These are phyloP conservation scores for Napeogenes inachia DNA, from an alignment of 2,888 invertebrate genomes.

Conservation along the genomic window DNA sequence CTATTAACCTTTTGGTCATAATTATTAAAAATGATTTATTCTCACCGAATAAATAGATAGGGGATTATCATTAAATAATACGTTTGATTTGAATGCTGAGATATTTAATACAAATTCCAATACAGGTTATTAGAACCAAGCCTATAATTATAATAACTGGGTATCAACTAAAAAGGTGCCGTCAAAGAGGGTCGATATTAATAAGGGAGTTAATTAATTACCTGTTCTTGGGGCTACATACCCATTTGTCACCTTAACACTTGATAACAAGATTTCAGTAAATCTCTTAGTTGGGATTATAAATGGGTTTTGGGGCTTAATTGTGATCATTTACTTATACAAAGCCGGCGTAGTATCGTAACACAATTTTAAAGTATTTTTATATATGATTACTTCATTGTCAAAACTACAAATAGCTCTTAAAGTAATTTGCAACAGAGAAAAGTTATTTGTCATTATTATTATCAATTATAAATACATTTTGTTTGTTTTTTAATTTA, in stretches of 20 bases:
- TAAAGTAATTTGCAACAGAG: background rate
- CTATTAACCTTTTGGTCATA: too few species aligned
- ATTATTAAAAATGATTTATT: background rate
- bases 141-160: slow-evolving; percentile 4
- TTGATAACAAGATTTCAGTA: slow-evolving; percentile 47
- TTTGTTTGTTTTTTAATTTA: too few species aligned
- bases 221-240: slow-evolving; percentile 42
- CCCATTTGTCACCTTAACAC: slow-evolving; percentile 64
- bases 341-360: background rate
- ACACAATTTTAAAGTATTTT: too few species aligned
- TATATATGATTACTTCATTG: too few species aligned
- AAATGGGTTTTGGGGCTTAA: slow-evolving; percentile 1
- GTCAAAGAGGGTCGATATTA: slow-evolving; percentile 57
- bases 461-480: too few species aligned
- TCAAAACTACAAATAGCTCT: background rate
- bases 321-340: background rate
- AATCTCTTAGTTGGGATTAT: slow-evolving; percentile 3
- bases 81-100: background rate
- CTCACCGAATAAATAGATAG: background rate
- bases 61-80: background rate
- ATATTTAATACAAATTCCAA: background rate
- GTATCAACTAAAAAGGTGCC: slow-evolving; percentile 20
- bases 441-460: background rate
- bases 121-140: slow-evolving; percentile 17
- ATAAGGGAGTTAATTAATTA: slow-evolving; percentile 63